phyloP scores from a whole-genome alignment of 1,140 invertebrate genomes.

The Sminthurides bifidus region DNA sequence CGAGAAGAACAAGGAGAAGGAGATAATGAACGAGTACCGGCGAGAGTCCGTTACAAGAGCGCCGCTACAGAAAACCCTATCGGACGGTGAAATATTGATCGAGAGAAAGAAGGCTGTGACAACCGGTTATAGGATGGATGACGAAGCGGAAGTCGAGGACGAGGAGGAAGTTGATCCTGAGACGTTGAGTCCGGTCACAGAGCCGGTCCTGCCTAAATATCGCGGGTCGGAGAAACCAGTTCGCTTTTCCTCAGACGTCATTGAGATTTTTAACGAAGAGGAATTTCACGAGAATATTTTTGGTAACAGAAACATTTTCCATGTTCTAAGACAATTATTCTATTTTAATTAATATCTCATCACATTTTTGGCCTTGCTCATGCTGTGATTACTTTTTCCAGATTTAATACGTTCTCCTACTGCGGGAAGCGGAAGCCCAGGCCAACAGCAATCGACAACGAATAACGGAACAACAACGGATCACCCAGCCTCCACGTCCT shows the following conservation, averaged over 20 bases:
- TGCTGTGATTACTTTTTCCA: too few relatives aligned
- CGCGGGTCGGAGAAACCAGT: too few relatives aligned
- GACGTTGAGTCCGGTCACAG: too few relatives aligned
- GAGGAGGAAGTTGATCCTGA: constrained; percentile 12
- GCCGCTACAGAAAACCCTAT: constrained; percentile 50
- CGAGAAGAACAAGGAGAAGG: not conserved
- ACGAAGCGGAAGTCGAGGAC: constrained; percentile 8
- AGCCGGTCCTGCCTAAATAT: too few relatives aligned
- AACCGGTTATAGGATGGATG: constrained; percentile 3
- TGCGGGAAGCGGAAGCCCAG: constrained; percentile 33
- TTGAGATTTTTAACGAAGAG: constrained; percentile 6
- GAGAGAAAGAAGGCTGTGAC: constrained; percentile 5
- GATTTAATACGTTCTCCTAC: not conserved
- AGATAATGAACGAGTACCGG: constrained; percentile 41
- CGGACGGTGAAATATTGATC: constrained; percentile 63
- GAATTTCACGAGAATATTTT: constrained; percentile 10
- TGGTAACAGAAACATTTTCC: too few relatives aligned
- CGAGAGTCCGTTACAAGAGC: constrained; percentile 1
- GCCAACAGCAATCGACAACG: constrained; percentile 38
- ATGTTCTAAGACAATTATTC: too few relatives aligned
- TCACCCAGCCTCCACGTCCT: too few relatives aligned
- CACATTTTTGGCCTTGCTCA: too few relatives aligned
- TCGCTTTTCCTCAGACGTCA: constrained; percentile 1
- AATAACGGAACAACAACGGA: constrained; percentile 31
- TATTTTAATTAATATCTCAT: too few relatives aligned